These are phyloP conservation scores for Barypeithes pellucidus DNA, from an alignment of 2,888 invertebrate species.

Conservation along the genomic window DNA sequence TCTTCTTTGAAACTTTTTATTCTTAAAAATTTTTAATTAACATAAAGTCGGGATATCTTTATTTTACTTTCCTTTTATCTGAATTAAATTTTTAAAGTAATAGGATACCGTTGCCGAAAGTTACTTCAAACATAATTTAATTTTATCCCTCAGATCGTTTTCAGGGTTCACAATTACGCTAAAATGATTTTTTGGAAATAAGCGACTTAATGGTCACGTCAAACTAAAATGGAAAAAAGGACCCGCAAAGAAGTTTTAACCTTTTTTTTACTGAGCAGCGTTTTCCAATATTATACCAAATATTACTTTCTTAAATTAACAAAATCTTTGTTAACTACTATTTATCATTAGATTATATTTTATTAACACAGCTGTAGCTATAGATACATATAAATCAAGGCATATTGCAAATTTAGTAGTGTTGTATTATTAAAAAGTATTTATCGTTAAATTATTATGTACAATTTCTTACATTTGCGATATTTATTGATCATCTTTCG, in stretches of 20 bases:
- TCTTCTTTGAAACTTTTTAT: not conserved
- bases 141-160: no score
- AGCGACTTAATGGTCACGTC: no score
- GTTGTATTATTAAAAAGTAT: slow-evolving; percentile 44
- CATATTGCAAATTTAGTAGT: slow-evolving; percentile 53
- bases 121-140: no score
- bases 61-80: not conserved
- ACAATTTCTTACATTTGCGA: slow-evolving; percentile 14
- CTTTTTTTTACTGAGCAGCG: no score
- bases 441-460: slow-evolving; percentile 20
- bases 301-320: not conserved
- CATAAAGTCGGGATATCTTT: not conserved
- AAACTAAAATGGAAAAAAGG: no score
- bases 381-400: slow-evolving; percentile 30
- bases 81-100: not conserved
- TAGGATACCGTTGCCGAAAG: not conserved
- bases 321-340: not conserved
- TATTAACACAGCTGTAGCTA: slow-evolving; percentile 9
- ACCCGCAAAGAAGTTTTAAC: no score
- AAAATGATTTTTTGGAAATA: no score
- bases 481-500: no score
- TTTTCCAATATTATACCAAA: no score
- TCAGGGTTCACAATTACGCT: not conserved
- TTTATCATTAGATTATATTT: not conserved
- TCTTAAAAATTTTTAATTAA: not conserved